Evolutionary conservation across 2,797 vertebrate genomes (phyloP), one percentile per base, ranked within the genome.

Genomic region (Petrocephalus sullivani): DNA sequence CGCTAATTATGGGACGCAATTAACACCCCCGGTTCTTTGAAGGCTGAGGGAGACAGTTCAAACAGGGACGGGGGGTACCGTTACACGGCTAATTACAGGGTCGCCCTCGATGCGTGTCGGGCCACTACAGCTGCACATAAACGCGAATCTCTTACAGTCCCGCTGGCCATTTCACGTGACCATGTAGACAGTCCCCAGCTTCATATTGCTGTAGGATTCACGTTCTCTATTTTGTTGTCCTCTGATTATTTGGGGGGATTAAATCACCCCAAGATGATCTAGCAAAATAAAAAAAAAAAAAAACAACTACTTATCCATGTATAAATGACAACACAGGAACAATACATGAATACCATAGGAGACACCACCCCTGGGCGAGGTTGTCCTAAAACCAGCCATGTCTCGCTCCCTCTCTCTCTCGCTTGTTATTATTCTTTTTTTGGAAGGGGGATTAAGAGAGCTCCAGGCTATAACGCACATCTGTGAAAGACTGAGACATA

Each of bases 221-320:
- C 71, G 19, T 41, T 78, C 14, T 75, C 14, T 41, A 28, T n/a
- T 51, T 54, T 53, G 7, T 10, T 12, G 19, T 10, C 8, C 81
- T 46, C 82, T 53, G 49, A 33, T 33, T 10, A 67, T 67, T 67
- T 1, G 16, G n/a, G 82, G 51, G 53, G 21, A 6, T 58, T 19
- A 28, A 14, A 57, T 46, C 54, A 78, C 33, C 71, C 6, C 9
- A 21, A 60, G 4, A 16, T 53, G 53, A 28, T 82, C 12, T 19
- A 87, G 83, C 23, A 53, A 28, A 58, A 82, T 56, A 33, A 14
- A 2, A 88, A 53, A 87, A 81, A 81, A 88, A 64, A 87, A 82
- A 71, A 87, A 88, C 83, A 89, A 51, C 23, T 51, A 67, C 61
- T 91, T 90, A 90, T 10, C 88, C 64, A 90, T 85, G 88, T 75